These are phyloP conservation scores for Podiceps cristatus DNA, from an alignment of 2,113 vertebrate species.

Conservation along the genomic window DNA sequence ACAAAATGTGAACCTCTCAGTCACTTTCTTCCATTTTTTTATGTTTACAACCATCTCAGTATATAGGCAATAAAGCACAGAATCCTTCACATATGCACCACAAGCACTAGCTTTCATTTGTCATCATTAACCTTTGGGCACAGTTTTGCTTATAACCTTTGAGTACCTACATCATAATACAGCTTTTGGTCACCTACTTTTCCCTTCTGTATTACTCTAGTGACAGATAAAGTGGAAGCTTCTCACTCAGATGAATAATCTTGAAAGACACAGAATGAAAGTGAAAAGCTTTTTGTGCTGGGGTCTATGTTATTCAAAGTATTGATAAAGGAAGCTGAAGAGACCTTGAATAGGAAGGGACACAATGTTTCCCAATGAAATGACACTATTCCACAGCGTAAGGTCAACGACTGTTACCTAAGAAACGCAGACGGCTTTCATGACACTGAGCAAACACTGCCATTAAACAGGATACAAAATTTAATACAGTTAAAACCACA, in stretches of 20 bases:
- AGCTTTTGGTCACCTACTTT: neutral
- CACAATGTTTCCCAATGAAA: neutral
- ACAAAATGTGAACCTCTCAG: neutral
- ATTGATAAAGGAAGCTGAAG: neutral
- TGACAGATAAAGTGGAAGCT: neutral
- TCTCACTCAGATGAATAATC: neutral
- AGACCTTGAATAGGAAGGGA: neutral
- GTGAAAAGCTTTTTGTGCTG: neutral
- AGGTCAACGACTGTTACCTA: neutral
- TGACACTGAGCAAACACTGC: neutral
- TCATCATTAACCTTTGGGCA: neutral
- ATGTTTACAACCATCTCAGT: neutral
- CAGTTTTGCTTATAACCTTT: neutral
- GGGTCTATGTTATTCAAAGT: neutral
- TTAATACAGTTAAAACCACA: too few relatives aligned
- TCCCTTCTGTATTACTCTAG: too few relatives aligned
- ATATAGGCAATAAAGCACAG: constrained; percentile 67
- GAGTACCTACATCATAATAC: rapidly evolving
- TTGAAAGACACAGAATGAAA: neutral
- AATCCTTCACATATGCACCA: neutral
- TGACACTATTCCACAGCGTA: neutral
- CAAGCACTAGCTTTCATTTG: neutral
- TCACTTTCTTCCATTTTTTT: constrained; percentile 26
- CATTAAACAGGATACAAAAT: neutral
- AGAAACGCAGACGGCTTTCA: neutral